Evolutionary conservation across 2,888 invertebrate genomes (phyloP).

Genomic region (Allolobophora icterica): DNA sequence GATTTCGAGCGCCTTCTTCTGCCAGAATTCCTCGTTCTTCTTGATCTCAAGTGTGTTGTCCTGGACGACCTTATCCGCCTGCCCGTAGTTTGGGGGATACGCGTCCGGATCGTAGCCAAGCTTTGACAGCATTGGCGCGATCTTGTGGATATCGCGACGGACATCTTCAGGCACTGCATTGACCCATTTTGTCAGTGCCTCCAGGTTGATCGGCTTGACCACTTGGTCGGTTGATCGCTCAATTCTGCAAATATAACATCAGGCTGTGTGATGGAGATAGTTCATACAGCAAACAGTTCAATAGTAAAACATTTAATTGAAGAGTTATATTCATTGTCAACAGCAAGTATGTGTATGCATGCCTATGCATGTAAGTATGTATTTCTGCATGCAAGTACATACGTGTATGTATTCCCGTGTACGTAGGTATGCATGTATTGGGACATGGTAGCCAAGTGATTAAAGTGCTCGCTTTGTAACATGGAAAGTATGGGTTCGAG

Average conservation of each 20-base stretch:
- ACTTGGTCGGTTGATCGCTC: conserved; percentile 98
- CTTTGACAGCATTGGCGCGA: conserved; percentile 91
- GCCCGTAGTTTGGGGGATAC: conserved; percentile 93
- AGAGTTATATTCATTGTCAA: too few species aligned
- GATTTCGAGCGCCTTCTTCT: conserved; percentile 37
- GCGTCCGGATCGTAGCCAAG: conserved; percentile 90
- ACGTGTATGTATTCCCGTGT: not conserved
- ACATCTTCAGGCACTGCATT: conserved; percentile 77
- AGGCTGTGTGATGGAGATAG: not conserved
- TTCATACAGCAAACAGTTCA: too few species aligned
- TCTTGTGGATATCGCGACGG: conserved; percentile 85
- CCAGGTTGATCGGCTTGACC: conserved; percentile 94
- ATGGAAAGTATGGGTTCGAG: too few species aligned
- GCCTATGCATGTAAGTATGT: too few species aligned
- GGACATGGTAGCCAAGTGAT: too few species aligned
- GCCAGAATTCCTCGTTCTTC: conserved; percentile 59
- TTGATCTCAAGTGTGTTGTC: conserved; percentile 66
- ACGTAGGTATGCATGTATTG: too few species aligned
- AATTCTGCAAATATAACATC: conserved; percentile 73
- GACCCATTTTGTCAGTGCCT: conserved; percentile 77
- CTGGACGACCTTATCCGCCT: conserved; percentile 78
- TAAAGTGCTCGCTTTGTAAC: too few species aligned
- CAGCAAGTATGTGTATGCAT: not conserved
- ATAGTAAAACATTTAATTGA: too few species aligned
- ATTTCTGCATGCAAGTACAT: too few species aligned